phyloP scores from a whole-genome alignment of 2,888 invertebrate species.

The Polydrusus cervinus region DNA sequence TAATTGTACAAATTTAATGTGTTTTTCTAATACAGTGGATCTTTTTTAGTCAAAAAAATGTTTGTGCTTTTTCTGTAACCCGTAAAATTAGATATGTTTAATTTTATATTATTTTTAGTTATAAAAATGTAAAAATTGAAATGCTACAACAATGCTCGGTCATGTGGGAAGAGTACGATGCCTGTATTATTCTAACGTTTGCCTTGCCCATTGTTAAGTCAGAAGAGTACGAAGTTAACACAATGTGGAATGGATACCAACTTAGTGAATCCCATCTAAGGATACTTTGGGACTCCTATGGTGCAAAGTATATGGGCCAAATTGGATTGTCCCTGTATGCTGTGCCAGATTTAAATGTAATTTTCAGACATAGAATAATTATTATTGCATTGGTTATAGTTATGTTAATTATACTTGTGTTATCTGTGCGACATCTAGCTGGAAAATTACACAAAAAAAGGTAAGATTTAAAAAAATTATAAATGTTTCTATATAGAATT shows the following conservation, averaged over 20 bases:
- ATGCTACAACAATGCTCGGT: slow-evolving; percentile 49
- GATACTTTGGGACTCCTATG: slow-evolving; percentile 57
- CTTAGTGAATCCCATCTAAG: slow-evolving; percentile 53
- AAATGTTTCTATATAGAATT: background rate
- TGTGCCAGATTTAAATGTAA: slow-evolving; percentile 42
- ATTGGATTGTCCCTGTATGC: slow-evolving; percentile 49
- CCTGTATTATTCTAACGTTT: slow-evolving; percentile 56
- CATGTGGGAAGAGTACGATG: slow-evolving; percentile 54
- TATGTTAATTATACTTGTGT: slow-evolving; percentile 45
- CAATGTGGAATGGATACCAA: slow-evolving; percentile 58
- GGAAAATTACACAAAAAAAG: slow-evolving; percentile 41
- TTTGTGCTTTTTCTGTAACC: no score
- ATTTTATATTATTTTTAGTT: slow-evolving; percentile 48
- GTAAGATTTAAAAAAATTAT: slow-evolving; percentile 22
- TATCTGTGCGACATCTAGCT: slow-evolving; percentile 27
- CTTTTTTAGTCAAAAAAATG: no score
- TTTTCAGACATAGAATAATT: slow-evolving; percentile 47
- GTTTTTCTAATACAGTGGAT: no score
- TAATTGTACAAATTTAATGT: no score
- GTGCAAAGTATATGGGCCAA: slow-evolving; percentile 44
- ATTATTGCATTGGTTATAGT: slow-evolving; percentile 46
- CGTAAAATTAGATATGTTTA: no score
- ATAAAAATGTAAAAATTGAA: slow-evolving; percentile 54
- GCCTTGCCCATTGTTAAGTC: slow-evolving; percentile 54
- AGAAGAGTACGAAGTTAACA: slow-evolving; percentile 30